These are phyloP conservation scores for Microdon myrmicae DNA, from an alignment of 2,888 invertebrate species.

Conservation along the genomic window DNA sequence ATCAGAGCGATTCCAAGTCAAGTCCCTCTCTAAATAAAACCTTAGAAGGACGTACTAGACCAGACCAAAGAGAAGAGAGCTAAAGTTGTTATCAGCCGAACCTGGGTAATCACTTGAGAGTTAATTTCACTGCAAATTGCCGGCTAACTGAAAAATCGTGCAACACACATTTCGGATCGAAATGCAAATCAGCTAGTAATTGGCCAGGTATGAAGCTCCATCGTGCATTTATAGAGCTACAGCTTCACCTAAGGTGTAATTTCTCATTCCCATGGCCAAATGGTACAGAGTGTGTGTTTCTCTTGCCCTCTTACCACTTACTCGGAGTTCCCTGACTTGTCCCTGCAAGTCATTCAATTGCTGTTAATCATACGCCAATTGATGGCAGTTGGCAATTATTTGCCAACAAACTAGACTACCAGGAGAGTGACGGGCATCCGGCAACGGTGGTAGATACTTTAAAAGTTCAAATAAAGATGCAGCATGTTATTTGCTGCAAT, in stretches of 20 bases:
- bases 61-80: neutral
- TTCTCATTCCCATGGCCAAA: conserved; percentile 52
- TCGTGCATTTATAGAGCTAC: conserved; percentile 27
- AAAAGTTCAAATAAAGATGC: conserved; percentile 52
- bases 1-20: conserved; percentile 26
- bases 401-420: conserved; percentile 40
- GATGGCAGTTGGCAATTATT: conserved; percentile 52
- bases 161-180: conserved; percentile 49
- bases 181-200: conserved; percentile 52
- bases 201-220: conserved; percentile 44
- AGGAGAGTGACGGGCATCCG: conserved; percentile 12
- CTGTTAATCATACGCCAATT: conserved; percentile 52
- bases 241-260: conserved; percentile 42
- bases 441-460: conserved; percentile 21
- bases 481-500: conserved; percentile 48
- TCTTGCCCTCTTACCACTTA: conserved; percentile 8
- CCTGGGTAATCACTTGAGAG: conserved; percentile 48
- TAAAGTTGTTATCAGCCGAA: conserved; percentile 28
- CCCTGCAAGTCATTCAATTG: conserved; percentile 51
- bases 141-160: conserved; percentile 52
- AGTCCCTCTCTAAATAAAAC: conserved; percentile 5
- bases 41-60: conserved; percentile 6
- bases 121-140: conserved; percentile 52
- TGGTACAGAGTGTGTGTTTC: conserved; percentile 23
- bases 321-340: conserved; percentile 35